phyloP scores from a whole-genome alignment of 2,113 vertebrate genomes.

The Ammodramus savannarum region DNA sequence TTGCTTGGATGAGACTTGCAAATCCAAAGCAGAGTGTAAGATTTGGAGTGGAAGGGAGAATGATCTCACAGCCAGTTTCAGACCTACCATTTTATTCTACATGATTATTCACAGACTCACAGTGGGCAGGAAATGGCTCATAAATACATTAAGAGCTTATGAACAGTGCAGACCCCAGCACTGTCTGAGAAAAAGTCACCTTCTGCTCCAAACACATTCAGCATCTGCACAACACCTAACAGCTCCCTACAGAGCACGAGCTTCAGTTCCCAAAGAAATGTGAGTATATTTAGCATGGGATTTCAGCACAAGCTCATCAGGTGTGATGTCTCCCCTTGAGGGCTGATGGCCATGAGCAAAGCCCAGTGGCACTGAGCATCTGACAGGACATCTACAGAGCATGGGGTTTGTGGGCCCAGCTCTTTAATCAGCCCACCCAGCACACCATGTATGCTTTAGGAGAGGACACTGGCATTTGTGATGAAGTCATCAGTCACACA shows the following conservation, averaged over 20 bases:
- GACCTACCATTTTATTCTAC: not conserved
- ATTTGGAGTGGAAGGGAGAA: not conserved
- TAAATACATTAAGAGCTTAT: not conserved
- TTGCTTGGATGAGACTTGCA: not conserved
- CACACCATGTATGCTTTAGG: not conserved
- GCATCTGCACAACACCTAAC: not conserved
- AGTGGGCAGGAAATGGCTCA: not conserved
- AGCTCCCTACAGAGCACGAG: not conserved
- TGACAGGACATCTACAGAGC: not conserved
- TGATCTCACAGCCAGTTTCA: not conserved
- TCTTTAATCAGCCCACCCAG: not conserved
- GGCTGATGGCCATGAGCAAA: not conserved
- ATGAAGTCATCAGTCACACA: not conserved
- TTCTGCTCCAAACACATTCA: not conserved
- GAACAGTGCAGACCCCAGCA: not conserved
- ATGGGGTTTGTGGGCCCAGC: not conserved
- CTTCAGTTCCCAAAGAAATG: not conserved
- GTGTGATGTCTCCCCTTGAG: not conserved
- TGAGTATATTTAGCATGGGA: not conserved
- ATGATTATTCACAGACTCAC: not conserved
- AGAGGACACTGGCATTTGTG: not conserved
- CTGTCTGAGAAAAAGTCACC: not conserved
- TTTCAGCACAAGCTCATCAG: not conserved
- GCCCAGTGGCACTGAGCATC: not conserved
- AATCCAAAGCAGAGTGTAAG: not conserved